Base-by-base conservation (phyloP, 2,797 vertebrate genomes). In the Pteronotus mesoamericanus region DNA sequence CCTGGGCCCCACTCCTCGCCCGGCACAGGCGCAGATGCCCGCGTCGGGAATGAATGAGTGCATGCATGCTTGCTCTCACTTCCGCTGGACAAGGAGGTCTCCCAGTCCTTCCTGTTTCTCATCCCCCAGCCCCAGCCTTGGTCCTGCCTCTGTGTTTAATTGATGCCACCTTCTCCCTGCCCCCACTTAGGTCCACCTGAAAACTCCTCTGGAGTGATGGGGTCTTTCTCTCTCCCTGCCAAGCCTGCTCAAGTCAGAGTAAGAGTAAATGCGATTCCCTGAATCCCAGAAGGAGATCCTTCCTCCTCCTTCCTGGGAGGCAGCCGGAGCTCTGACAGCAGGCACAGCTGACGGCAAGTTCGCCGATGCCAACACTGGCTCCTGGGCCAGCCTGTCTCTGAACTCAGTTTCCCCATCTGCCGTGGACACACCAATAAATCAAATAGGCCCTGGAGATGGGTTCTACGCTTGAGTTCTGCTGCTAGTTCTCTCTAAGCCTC, bases 351-450 rank as follows among this genome's bases (percentile, higher is more conserved):
- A 37, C 3, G 10, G 75, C 15, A 9, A 71, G 46, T 39, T 32
- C 80, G 26, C 78, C 9, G 2, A 6, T 3, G 32, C 39, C 59
- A 14, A 39, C 72, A 4, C 19, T 22, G 19, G 48, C 14, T n/a
- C 19, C 68, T n/a, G 16, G 34, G 26, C 19, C 14, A 21, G 44
- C 3, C 69, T 16, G 24, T 48, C 61, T 68, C 7, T 39, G 39
- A 77, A 48, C 48, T 64, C 89, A 1, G 53, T 64, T 89, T 86
- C 59, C 57, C 34, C 46, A 2, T 24, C 53, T 82, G 37, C 22
- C 34, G 26, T 0, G 0, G 12, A 21, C 18, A 2, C 75, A 19
- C 32, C 14, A n/a, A 9, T 2, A 5, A 18, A 6, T 3, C 6
- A 15, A 26, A 29, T 6, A 14, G 57, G 29, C 57, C 53, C 53